Base-by-base conservation (phyloP, 92 coral and sea anemone species). In the Zoanthus gigantus region DNA sequence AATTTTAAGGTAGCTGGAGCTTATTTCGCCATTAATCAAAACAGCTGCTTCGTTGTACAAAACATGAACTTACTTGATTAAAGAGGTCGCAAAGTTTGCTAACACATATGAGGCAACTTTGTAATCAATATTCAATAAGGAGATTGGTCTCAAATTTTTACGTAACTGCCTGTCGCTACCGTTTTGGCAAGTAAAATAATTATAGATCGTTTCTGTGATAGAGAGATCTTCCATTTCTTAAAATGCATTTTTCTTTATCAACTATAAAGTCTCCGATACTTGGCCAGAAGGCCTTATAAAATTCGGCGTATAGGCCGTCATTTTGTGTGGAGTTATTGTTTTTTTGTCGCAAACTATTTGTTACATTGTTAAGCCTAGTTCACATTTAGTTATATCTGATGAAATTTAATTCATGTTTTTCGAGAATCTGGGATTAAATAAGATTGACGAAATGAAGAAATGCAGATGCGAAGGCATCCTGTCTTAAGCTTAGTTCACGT, bases 21-120 rank as follows among this genome's bases (percentile, higher is more conserved):
- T 71, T 32, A 71, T 71, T 71, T 30, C 75, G 75, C 75, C 47
- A 71, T 71, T 71, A 30, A 71, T 71, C 75, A 71, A 23, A 32
- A 50, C 75, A 30, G 44, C 75, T 71, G 75, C 45, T 1, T 30
- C 45, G 75, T 71, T 71, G 47, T 71, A 71, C 75, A 71, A 71
- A 30, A 71, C 75, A 14, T 71, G 75, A 71, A 71, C 75, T 30
- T 30, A 71, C 23, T 71, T 71, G 75, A 71, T 71, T 9, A 71
- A 71, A 8, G 47, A 71, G 45, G 75, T 30, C 17, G 31, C 0
- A 71, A 29, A 71, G 76, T 73, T 73, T 71, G 75, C 75, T 15
- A 71, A n/a, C 18, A 71, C 75, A 32, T 71, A 9, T 71, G 75
- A 71, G 75, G 18, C 75, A 32, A 71, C 16, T 71, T 71, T 71